Base-by-base conservation (phyloP, 2,113 vertebrate species). In the Phrynosoma platyrhinos region DNA sequence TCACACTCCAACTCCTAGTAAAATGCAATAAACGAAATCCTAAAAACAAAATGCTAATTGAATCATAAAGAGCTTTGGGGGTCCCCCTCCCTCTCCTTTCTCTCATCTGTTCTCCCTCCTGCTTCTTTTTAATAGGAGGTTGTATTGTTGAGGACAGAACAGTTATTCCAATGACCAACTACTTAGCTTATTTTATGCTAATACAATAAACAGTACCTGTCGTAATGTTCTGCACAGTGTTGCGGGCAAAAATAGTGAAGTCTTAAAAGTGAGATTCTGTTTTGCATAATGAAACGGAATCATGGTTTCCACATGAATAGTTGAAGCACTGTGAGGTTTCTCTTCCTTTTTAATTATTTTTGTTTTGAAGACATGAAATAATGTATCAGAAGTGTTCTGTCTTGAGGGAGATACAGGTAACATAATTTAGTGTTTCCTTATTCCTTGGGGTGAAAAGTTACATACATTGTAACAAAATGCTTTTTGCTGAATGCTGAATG, bases 181-280 rank as follows among this genome's bases (percentile, higher is more conserved):
- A 92, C 95, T 96, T 96, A 96, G 94, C 93, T 96, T 96, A 94
- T 97, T 97, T 95, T 96, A 94, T 96, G 94, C 96, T 97, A 96
- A 97, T 97, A 94, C 92, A 96, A 96, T 96, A 96, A 97, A 96
- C 95, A 93, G 95, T 96, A 96, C 97, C 95, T 97, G 95, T 92
- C 92, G 93, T 95, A 89, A 92, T 95, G 94, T 91, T 85, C 95
- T 93, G 87, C 91, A 83, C 85, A 88, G 91, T 92, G 87, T 96
- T 95, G 87, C 87, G 90, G 95, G 92, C 13, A 72, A 94, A 94
- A 96, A 95, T 83, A 96, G 86, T 90, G 53, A 90, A 95, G 91
- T 91, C 94, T 94, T 87, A 80, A 94, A 94, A 95, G 95, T 89
- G 92, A 95, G 96, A 95, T 95, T 94, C 94, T 92, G 74, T 94